Percentiles rank a stretch among this genome's conserved stretches.
Conservation (phyloP, 2,797 vertebrate genomes). For the Pangasius macronema region DNA sequence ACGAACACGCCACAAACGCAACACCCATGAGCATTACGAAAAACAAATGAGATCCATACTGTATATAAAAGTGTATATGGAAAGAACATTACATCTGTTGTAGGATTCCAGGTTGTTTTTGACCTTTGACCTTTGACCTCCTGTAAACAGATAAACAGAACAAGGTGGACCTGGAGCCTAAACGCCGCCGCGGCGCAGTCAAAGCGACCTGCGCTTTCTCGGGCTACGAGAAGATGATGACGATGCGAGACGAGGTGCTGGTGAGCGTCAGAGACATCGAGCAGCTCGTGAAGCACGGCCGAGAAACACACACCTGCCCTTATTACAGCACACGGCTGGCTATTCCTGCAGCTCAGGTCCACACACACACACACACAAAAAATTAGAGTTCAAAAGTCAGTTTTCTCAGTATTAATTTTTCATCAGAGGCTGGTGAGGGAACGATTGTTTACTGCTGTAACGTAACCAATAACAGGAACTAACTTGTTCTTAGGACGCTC, state of each 20-base stretch:
- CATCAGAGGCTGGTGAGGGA: neutral
- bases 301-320: slow-evolving; percentile 82
- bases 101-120: neutral
- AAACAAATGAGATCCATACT: neutral
- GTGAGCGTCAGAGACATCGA: slow-evolving; percentile 88
- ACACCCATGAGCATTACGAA: neutral
- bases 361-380: neutral
- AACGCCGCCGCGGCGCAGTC: slow-evolving; percentile 71
- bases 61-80: neutral
- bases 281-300: slow-evolving; percentile 85
- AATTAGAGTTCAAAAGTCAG: neutral
- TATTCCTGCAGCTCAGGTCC: slow-evolving; percentile 89
- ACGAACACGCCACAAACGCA: neutral
- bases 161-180: slow-evolving; percentile 65
- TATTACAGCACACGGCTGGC: slow-evolving; percentile 88
- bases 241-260: slow-evolving; percentile 85
- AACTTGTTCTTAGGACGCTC: neutral
- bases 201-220: slow-evolving; percentile 79
- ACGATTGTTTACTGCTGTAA: neutral
- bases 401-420: neutral
- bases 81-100: neutral
- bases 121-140: slow-evolving; percentile 19
- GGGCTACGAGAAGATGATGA: slow-evolving; percentile 80
- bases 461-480: neutral
- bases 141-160: slow-evolving; percentile 34